Evolutionary conservation across 2,113 vertebrate genomes (phyloP).

Genomic region (Erythrolamprus reginae): DNA sequence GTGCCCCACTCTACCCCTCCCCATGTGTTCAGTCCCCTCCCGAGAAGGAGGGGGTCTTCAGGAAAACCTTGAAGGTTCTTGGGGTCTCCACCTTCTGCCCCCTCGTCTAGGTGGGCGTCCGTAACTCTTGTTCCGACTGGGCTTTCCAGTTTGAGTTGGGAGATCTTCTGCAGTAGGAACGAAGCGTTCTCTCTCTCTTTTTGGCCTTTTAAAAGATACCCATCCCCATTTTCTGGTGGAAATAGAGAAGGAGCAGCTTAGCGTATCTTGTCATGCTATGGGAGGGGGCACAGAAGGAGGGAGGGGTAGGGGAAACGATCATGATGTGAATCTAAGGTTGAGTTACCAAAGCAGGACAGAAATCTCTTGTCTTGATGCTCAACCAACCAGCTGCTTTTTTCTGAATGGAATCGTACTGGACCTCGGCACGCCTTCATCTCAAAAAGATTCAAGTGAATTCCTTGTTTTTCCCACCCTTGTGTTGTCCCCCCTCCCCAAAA

Average conservation of each 20-base stretch:
- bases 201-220: neutral
- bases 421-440: neutral
- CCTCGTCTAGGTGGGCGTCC: neutral
- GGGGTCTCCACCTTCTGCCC: rapidly evolving
- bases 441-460: neutral
- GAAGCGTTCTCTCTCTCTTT: neutral
- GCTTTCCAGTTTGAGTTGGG: too few relatives aligned
- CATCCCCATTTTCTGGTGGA: neutral
- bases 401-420: slow-evolving; percentile 30
- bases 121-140: too few relatives aligned
- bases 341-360: neutral
- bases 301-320: too few relatives aligned
- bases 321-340: rapidly evolving
- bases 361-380: neutral
- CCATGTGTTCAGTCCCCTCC: neutral
- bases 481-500: too few relatives aligned
- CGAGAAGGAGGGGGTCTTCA: too few relatives aligned
- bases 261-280: slow-evolving; percentile 13
- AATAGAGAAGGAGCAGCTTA: slow-evolving; percentile 16
- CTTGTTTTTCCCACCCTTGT: neutral
- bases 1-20: neutral
- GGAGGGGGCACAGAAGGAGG: too few relatives aligned
- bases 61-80: neutral
- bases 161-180: neutral
- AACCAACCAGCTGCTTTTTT: neutral